A percentile compares a stretch with the other conserved stretches of the same genome.
phyloP scores from a whole-genome alignment of 2,113 vertebrate species.

The Vidua macroura region DNA sequence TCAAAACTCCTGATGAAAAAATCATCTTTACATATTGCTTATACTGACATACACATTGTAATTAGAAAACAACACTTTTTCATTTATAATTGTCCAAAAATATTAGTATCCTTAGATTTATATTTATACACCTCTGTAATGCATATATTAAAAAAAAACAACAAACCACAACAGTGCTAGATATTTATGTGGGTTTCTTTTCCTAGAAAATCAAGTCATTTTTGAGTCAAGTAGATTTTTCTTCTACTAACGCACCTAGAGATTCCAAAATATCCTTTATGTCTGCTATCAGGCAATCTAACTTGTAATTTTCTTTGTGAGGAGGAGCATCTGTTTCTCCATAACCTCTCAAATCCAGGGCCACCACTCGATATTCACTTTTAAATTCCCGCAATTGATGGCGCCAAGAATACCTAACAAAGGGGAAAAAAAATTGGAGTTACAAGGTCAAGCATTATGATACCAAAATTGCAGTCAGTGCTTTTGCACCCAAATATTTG shows the following conservation, averaged over 20 bases:
- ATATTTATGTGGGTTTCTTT: neutral
- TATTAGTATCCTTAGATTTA: neutral
- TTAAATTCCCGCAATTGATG: slow-evolving; percentile 97
- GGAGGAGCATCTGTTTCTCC: slow-evolving; percentile 92
- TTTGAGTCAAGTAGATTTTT: neutral
- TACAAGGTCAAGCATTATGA: slow-evolving; percentile 1
- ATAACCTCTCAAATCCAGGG: slow-evolving; percentile 94
- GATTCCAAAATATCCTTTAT: slow-evolving; percentile 96
- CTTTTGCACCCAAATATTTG: neutral
- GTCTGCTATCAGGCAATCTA: slow-evolving; percentile 90
- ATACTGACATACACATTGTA: neutral
- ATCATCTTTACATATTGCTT: neutral
- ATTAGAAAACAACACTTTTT: neutral
- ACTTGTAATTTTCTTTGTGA: slow-evolving; percentile 84
- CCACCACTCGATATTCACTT: slow-evolving; percentile 95
- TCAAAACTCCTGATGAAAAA: neutral
- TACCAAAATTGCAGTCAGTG: neutral
- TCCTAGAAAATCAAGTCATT: neutral
- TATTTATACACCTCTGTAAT: neutral
- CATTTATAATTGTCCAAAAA: neutral
- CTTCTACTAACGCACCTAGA: slow-evolving; percentile 80
- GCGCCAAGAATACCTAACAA: slow-evolving; percentile 93
- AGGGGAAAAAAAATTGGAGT: slow-evolving; percentile 15
- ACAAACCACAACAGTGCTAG: neutral
- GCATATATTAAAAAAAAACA: neutral